Evolutionary conservation across 1,140 invertebrate genomes (phyloP).

Genomic region (Hirudo medicinalis): DNA sequence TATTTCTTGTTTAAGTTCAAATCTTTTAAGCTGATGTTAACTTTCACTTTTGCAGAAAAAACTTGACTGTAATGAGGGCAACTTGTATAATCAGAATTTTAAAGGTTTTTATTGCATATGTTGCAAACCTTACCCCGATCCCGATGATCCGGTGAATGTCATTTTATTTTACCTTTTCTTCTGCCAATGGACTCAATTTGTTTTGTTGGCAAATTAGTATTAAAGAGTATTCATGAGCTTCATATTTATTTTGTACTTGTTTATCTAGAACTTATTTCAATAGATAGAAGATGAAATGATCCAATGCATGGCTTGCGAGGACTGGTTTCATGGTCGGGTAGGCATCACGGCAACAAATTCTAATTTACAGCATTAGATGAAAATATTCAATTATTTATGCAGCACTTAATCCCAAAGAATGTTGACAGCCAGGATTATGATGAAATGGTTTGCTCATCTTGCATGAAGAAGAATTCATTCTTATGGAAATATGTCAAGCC

Average conservation of each 20-base stretch:
- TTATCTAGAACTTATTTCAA: conserved; percentile 20
- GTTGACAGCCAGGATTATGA: conserved; percentile 48
- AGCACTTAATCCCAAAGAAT: conserved; percentile 51
- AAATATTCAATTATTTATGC: conserved; percentile 23
- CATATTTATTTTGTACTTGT: conserved; percentile 6
- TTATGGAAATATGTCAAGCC: conserved; percentile 54
- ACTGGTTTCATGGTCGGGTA: conserved; percentile 80
- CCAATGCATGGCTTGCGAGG: conserved; percentile 90
- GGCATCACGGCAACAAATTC: conserved; percentile 12
- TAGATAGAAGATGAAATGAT: conserved; percentile 75
- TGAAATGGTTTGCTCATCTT: conserved; percentile 55
- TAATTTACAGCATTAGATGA: not conserved
- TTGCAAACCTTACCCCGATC: conserved; percentile 84
- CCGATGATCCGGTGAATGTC: conserved; percentile 50
- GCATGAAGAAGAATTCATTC: conserved; percentile 61
- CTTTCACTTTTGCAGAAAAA: conserved; percentile 28
- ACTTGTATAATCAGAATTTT: conserved; percentile 58
- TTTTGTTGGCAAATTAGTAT: not conserved
- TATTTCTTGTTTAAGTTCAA: not conserved
- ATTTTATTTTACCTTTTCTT: conserved; percentile 14
- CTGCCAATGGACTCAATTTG: too few species aligned
- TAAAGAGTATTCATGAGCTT: not conserved
- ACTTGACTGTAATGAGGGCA: conserved; percentile 29
- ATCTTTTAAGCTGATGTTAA: not conserved
- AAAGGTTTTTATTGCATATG: conserved; percentile 82